Base-by-base conservation (phyloP, 2,113 vertebrate species). In the Syrmaticus mikado region DNA sequence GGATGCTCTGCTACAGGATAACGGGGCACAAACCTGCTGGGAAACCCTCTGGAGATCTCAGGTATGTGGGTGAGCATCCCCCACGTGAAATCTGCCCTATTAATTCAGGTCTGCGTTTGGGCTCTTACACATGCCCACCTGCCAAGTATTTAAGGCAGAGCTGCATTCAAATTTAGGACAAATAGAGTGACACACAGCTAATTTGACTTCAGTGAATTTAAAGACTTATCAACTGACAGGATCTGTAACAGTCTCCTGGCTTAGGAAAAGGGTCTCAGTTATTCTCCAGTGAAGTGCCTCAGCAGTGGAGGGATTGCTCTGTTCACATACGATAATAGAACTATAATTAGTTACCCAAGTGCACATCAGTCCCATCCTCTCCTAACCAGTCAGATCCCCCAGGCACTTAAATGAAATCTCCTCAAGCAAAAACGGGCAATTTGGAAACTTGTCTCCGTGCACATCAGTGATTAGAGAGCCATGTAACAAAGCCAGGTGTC, bases 311-410 rank as follows among this genome's bases (percentile, higher is more conserved):
- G 20, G 8, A 34, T 3, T 9, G 78, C 30, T 86, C 15, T 17
- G 21, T 14, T 75, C 61, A 50, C 14, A 25, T 21, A 48, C 36
- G 65, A 3, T 75, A 40, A 72, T n/a, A 78, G 68, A 94, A 86
- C 72, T 68, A 22, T 45, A 90, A 85, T 90, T 81, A 65, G 30
- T 81, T 93, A 61, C 19, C 24, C 73, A 91, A 84, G 75, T 53
- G 27, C 65, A 57, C 36, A 61, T n/a, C 1, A 1, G 48, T 43
- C 62, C 3, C 0, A 21, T 53, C 22, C n/a, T 9, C 38, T 84
- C 21, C 70, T 45, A 65, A 43, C 27, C 2, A 1, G 27, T 19
- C 5, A 22, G n/a, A 73, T 90, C 82, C 61, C 57, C 8, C 30
- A 45, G 82, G 71, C 83, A 83, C 94, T 93, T 74, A 81, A 91